Evolutionary conservation across 92 coral and sea anemone species (phyloP).

Genomic region (Palythoa grandis): DNA sequence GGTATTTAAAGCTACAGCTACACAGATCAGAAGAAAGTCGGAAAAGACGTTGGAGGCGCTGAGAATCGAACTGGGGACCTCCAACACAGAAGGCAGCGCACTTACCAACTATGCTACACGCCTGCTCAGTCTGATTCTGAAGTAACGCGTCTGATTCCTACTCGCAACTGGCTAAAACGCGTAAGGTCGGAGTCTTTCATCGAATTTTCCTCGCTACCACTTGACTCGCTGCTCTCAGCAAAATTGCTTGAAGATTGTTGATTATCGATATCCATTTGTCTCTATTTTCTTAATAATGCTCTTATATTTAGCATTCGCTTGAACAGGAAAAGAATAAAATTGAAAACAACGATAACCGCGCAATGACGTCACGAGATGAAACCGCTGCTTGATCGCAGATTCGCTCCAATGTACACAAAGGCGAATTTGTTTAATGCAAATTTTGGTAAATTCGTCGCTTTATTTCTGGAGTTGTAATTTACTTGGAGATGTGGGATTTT

Average conservation of each 20-base stretch:
- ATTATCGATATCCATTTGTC: neutral
- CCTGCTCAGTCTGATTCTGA: neutral
- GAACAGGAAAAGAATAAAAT: neutral
- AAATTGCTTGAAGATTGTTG: neutral
- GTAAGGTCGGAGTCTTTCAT: neutral
- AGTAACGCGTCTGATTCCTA: neutral
- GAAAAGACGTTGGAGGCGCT: no score
- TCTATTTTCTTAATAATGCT: no score
- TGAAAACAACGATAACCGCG: neutral
- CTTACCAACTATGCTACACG: no score
- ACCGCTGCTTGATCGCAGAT: constrained; percentile 36
- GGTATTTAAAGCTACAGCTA: no score
- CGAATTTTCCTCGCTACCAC: neutral
- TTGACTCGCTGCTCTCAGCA: neutral
- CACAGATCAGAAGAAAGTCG: no score
- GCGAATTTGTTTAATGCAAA: neutral
- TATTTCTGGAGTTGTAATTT: constrained; percentile 8
- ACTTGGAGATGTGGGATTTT: neutral
- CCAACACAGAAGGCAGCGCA: no score
- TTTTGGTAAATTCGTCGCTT: neutral
- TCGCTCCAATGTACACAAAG: constrained; percentile 21
- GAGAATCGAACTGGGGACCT: no score
- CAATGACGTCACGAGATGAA: constrained; percentile 36
- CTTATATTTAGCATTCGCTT: neutral
- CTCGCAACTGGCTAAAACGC: neutral